Evolutionary conservation across 2,888 invertebrate genomes (phyloP).

Genomic region (Erebia aethiops): DNA sequence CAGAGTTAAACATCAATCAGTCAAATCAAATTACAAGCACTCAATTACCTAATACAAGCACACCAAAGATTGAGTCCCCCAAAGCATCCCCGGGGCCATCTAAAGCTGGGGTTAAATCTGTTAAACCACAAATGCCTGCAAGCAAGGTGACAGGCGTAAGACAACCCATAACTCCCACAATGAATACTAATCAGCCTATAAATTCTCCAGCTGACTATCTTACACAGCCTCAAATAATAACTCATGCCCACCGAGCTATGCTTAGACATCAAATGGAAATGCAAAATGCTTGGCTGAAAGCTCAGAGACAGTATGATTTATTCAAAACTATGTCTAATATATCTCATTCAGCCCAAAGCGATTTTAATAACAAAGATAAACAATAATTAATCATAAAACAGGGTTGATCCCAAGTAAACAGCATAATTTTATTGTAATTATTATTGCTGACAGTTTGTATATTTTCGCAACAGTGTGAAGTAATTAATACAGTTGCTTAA

Average conservation of each 20-base stretch:
- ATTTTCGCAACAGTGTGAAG: conserved; percentile 5
- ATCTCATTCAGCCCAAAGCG: conserved; percentile 66
- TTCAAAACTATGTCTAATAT: conserved; percentile 72
- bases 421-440: neutral
- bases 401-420: conserved; percentile 30
- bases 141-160: conserved; percentile 63
- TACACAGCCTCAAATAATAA: conserved; percentile 58
- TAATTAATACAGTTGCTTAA: neutral
- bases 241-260: conserved; percentile 56
- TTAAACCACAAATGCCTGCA: conserved; percentile 57
- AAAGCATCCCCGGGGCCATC: conserved; percentile 66
- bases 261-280: conserved; percentile 73
- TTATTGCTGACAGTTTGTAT: conserved; percentile 10
- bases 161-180: conserved; percentile 59
- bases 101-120: conserved; percentile 61
- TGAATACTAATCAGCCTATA: conserved; percentile 58
- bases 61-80: conserved; percentile 60
- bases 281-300: conserved; percentile 69
- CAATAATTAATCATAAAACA: conserved; percentile 47
- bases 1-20: conserved; percentile 66
- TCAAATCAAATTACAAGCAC: conserved; percentile 73
- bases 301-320: conserved; percentile 68
- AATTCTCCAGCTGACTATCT: conserved; percentile 61
- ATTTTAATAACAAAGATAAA: conserved; percentile 71
- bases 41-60: conserved; percentile 61